Conservation (phyloP, 2,888 invertebrate species). For the Lasiommata megera region DNA sequence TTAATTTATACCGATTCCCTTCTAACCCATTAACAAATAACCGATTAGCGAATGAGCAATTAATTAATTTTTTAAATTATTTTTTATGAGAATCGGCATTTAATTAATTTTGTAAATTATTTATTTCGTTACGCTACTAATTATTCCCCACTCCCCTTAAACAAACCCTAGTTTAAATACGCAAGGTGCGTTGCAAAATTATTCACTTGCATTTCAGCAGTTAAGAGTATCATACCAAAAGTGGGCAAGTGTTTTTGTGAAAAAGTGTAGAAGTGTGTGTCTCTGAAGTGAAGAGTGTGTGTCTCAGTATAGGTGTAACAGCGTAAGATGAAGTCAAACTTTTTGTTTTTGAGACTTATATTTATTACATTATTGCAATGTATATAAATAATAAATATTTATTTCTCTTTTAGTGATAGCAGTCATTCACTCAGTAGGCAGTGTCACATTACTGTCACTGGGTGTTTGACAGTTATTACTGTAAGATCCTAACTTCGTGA, state of each 20-base stretch:
- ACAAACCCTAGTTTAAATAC: constrained; percentile 4
- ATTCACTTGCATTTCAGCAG: neutral
- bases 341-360: too few species aligned
- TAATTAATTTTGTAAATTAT: constrained; percentile 10
- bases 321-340: too few species aligned
- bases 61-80: too few species aligned
- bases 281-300: too few species aligned
- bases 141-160: constrained; percentile 6
- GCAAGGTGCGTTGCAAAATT: neutral
- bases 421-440: constrained; percentile 29
- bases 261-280: too few species aligned
- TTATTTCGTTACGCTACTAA: neutral
- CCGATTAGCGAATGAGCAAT: neutral
- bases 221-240: neutral
- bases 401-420: constrained; percentile 8
- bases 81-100: neutral
- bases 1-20: neutral
- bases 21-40: constrained; percentile 10
- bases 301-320: too few species aligned
- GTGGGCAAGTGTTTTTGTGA: too few species aligned
- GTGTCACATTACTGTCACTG: constrained; percentile 23
- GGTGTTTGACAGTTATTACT: constrained; percentile 29
- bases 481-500: neutral
- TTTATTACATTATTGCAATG: too few species aligned
- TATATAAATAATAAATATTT: too few species aligned